Evolutionary conservation across 2,113 vertebrate genomes (phyloP).

Genomic region (Polyodon spathula): DNA sequence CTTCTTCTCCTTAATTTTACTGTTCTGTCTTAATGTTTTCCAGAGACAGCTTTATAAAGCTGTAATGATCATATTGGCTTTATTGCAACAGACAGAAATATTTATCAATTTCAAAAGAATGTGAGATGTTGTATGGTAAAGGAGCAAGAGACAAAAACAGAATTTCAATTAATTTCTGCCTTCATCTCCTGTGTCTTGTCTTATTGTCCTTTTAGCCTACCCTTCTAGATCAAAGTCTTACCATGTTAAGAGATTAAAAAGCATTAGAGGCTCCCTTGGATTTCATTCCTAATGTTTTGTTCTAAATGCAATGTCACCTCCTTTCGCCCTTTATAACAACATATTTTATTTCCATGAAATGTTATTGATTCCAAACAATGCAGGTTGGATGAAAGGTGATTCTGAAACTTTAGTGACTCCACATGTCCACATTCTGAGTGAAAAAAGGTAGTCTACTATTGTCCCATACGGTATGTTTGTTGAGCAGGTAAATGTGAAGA

Average conservation of each 20-base stretch:
- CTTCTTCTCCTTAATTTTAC: conserved; percentile 46
- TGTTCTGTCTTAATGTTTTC: conserved; percentile 39
- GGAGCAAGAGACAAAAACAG: not conserved
- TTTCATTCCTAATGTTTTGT: not conserved
- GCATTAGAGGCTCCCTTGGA: not conserved
- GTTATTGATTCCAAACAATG: conserved; percentile 46
- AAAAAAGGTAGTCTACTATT: too few relatives aligned
- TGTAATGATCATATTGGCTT: conserved; percentile 34
- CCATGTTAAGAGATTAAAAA: conserved; percentile 13
- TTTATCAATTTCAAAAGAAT: conserved; percentile 11
- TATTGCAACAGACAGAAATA: conserved; percentile 31
- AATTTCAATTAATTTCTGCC: conserved; percentile 13
- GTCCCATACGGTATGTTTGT: too few relatives aligned
- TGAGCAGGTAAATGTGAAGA: too few relatives aligned
- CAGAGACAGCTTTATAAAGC: conserved; percentile 31
- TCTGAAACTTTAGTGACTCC: conserved; percentile 40
- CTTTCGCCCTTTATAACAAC: conserved; percentile 33
- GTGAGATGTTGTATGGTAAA: not conserved
- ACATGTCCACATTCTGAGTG: conserved; percentile 20
- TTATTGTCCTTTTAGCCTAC: not conserved
- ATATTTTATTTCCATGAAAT: conserved; percentile 28
- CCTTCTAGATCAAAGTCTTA: conserved; percentile 19
- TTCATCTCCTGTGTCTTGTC: not conserved
- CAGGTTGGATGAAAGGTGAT: conserved; percentile 40
- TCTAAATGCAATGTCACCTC: conserved; percentile 11